A percentile compares a stretch with the other conserved stretches of the same genome.
Evolutionary conservation across 2,797 vertebrate species (phyloP).

Genomic region (Macropus fuliginosus): DNA sequence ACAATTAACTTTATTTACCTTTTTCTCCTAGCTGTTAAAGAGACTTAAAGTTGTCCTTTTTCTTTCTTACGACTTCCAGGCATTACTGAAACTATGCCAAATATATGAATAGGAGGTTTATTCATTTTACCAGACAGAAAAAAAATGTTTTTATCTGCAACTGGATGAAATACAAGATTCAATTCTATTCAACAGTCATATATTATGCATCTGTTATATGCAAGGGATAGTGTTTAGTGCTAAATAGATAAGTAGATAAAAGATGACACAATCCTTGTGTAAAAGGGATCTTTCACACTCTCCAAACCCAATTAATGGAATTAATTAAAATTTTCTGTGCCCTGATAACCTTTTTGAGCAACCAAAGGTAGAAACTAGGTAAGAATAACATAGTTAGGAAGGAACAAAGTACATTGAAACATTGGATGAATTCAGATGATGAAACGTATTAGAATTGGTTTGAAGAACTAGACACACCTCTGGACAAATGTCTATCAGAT

Average conservation of each 20-base stretch:
- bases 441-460: too few relatives aligned
- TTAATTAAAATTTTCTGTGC: not conserved
- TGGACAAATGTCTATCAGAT: not conserved
- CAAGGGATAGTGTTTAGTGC: not conserved
- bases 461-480: not conserved
- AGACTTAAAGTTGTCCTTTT: slow-evolving; percentile 49
- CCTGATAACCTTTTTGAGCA: not conserved
- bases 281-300: not conserved
- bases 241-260: not conserved
- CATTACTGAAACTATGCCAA: slow-evolving; percentile 42
- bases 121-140: slow-evolving; percentile 65
- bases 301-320: not conserved
- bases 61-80: slow-evolving; percentile 18
- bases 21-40: slow-evolving; percentile 63
- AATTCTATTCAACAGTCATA: not conserved
- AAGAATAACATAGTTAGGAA: not conserved
- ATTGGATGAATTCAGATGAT: not conserved
- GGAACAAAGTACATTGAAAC: not conserved
- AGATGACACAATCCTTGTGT: not conserved
- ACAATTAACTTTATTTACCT: slow-evolving; percentile 54
- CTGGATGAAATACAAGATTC: slow-evolving; percentile 1
- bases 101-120: slow-evolving; percentile 51
- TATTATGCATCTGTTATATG: not conserved
- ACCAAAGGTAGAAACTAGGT: not conserved
- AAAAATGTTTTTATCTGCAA: slow-evolving; percentile 22